phyloP scores from a whole-genome alignment of 2,888 invertebrate species.

The Callosobruchus maculatus region DNA sequence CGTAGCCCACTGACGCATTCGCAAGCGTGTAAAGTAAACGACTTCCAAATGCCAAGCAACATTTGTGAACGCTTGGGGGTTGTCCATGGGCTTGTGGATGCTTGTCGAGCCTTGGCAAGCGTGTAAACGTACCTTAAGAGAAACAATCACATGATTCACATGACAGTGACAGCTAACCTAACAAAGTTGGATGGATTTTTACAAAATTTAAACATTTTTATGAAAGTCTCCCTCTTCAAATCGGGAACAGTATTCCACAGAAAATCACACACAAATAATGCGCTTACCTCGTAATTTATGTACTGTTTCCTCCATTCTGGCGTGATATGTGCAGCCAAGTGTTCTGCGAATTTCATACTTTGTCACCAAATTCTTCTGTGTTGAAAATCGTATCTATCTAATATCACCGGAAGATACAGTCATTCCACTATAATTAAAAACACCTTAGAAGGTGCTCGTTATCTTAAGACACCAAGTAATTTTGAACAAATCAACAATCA shows the following conservation, averaged over 20 bases:
- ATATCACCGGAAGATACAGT: not conserved
- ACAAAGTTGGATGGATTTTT: too few relatives aligned
- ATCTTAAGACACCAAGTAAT: not conserved
- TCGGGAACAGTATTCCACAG: too few relatives aligned
- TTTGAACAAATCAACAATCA: not conserved
- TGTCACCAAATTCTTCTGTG: not conserved
- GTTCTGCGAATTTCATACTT: constrained; percentile 86
- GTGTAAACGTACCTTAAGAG: too few relatives aligned
- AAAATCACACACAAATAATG: not conserved
- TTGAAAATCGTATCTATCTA: not conserved
- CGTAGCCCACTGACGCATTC: too few relatives aligned
- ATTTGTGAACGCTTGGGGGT: too few relatives aligned
- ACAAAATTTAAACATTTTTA: too few relatives aligned
- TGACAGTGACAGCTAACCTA: not conserved
- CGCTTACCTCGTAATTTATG: constrained; percentile 65
- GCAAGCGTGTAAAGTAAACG: too few relatives aligned
- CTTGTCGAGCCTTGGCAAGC: too few relatives aligned
- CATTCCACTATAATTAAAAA: not conserved
- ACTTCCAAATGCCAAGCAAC: too few relatives aligned
- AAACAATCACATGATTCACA: not conserved
- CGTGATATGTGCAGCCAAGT: constrained; percentile 82
- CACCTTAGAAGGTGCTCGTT: not conserved
- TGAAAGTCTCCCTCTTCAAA: too few relatives aligned
- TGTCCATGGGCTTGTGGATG: too few relatives aligned
- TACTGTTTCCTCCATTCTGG: constrained; percentile 92